Evolutionary conservation across 2,113 vertebrate species (phyloP).

Genomic region (Willisornis vidua): DNA sequence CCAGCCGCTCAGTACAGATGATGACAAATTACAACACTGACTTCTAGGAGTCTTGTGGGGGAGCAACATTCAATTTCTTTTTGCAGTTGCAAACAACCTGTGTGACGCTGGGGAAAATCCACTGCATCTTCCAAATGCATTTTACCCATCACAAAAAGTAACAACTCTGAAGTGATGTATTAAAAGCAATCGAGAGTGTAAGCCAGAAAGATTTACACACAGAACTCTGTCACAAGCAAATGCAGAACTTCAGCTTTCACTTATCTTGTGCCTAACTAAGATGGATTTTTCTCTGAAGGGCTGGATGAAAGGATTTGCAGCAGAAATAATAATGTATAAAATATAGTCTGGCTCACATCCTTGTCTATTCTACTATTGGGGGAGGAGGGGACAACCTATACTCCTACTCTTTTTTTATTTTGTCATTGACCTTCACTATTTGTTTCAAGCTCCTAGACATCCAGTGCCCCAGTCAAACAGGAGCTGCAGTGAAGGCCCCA

Average conservation of each 20-base stretch:
- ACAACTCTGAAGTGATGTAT: background rate
- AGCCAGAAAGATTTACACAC: background rate
- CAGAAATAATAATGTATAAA: background rate
- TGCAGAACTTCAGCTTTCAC: background rate
- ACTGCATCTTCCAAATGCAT: background rate
- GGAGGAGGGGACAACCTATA: background rate
- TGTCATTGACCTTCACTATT: background rate
- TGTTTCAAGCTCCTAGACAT: background rate
- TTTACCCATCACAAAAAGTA: background rate
- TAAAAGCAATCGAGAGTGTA: background rate
- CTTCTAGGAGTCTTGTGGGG: background rate
- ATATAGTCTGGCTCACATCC: background rate
- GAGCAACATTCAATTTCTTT: background rate
- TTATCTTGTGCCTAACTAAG: background rate
- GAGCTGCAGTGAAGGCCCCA: background rate
- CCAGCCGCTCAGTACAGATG: background rate
- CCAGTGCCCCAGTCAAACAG: background rate
- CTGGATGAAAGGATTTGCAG: background rate
- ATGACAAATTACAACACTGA: background rate
- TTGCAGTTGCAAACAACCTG: background rate
- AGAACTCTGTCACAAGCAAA: background rate
- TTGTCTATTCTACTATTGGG: background rate
- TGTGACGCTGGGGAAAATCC: background rate
- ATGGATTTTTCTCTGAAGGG: background rate
- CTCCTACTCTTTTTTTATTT: background rate